Percentiles rank a stretch among this genome's conserved stretches.
phyloP scores from a whole-genome alignment of 2,797 vertebrate genomes.

The Dicrostonyx torquatus region DNA sequence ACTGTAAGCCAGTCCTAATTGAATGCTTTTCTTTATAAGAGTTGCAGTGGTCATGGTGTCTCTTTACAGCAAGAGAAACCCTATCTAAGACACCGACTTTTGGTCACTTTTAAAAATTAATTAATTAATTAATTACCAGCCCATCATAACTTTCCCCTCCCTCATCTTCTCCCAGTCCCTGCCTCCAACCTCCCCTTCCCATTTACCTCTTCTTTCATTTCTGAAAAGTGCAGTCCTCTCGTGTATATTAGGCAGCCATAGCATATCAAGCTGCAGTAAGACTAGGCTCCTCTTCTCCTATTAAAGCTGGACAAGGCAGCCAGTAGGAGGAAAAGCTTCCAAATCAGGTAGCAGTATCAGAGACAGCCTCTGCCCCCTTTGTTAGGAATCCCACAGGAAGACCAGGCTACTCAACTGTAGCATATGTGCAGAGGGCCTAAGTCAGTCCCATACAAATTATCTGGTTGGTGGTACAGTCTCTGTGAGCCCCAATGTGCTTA shows the following conservation, averaged over 20 bases:
- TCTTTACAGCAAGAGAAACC: not conserved
- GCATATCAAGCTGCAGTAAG: not conserved
- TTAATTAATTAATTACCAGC: not conserved
- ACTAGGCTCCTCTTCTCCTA: not conserved
- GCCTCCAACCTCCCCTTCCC: not conserved
- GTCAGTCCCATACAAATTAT: not conserved
- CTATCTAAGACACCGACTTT: not conserved
- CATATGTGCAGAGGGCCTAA: not conserved
- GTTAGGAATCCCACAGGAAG: not conserved
- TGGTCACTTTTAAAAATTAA: not conserved
- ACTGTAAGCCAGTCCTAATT: not conserved
- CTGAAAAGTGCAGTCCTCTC: not conserved
- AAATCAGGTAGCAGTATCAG: not conserved
- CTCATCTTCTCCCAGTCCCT: not conserved
- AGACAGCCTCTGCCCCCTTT: not conserved
- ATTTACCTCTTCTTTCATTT: not conserved
- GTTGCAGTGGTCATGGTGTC: not conserved
- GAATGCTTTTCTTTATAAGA: not conserved
- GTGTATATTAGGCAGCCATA: not conserved
- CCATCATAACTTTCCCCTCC: not conserved
- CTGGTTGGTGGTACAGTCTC: not conserved
- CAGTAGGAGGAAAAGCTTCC: not conserved
- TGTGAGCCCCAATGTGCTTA: not conserved
- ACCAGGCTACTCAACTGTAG: not conserved
- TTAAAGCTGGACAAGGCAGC: not conserved